Evolutionary conservation across 2,113 vertebrate species (phyloP).

Genomic region (Edolisoma coerulescens): DNA sequence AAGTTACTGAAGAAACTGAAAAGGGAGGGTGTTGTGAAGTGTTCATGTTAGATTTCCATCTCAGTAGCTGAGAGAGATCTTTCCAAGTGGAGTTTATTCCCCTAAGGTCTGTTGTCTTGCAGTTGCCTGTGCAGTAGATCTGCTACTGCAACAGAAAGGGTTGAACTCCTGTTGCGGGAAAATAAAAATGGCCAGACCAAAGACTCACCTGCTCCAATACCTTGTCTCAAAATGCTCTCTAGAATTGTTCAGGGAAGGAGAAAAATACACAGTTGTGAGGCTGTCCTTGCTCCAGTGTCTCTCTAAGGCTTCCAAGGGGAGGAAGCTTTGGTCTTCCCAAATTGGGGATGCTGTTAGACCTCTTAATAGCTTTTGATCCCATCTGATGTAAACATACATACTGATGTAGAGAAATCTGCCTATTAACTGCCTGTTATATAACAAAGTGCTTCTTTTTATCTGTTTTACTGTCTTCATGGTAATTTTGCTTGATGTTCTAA

Average conservation of each 20-base stretch:
- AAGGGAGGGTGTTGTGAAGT: neutral
- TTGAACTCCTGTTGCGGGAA: neutral
- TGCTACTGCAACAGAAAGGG: neutral
- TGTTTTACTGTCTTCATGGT: neutral
- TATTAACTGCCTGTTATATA: neutral
- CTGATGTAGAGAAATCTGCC: neutral
- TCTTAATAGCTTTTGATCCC: neutral
- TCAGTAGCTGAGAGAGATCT: neutral
- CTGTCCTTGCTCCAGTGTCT: fast-evolving
- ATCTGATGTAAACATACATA: neutral
- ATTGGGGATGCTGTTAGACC: neutral
- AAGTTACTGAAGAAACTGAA: neutral
- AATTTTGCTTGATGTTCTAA: neutral
- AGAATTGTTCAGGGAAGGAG: neutral
- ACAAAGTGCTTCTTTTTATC: neutral
- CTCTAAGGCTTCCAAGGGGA: neutral
- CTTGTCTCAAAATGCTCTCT: neutral
- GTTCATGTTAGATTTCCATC: neutral
- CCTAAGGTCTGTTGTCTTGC: neutral
- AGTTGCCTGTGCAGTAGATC: neutral
- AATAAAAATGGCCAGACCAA: neutral
- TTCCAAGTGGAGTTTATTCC: neutral
- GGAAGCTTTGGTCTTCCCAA: neutral
- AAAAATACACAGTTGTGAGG: neutral
- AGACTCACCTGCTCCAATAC: neutral